Conservation (phyloP, 2,888 invertebrate genomes). For the Melanostoma scalare region DNA sequence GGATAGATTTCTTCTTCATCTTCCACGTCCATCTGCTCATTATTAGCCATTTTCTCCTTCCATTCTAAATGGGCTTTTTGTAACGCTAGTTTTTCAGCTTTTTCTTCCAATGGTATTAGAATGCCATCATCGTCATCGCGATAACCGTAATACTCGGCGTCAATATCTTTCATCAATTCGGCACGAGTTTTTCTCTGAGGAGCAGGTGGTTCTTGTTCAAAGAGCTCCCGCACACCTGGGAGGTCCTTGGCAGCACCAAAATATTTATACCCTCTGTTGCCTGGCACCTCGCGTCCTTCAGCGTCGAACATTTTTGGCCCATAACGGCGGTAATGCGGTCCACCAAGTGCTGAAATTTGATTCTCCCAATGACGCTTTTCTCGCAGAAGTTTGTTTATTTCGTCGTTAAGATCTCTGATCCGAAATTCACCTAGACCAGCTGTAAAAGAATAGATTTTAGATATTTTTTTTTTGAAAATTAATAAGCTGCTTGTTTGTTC, state of each 20-base stretch:
- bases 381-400: conserved; percentile 97
- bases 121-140: conserved; percentile 99
- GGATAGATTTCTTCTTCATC: conserved; percentile 84
- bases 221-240: conserved; percentile 98
- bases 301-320: conserved; percentile 97
- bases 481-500: neutral
- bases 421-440: conserved; percentile 99
- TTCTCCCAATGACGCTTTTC: conserved; percentile 99
- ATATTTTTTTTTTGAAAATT: too few species aligned
- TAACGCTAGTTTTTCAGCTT: conserved; percentile 88
- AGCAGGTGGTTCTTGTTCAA: conserved; percentile 96
- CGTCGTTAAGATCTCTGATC: conserved; percentile 98
- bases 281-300: conserved; percentile 97
- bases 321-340: conserved; percentile 95
- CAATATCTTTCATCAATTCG: conserved; percentile 98
- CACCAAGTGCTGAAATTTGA: conserved; percentile 96
- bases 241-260: conserved; percentile 99
- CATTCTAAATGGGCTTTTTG: conserved; percentile 87
- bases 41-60: conserved; percentile 85
- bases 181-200: conserved; percentile 95
- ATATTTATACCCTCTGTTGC: conserved; percentile 99
- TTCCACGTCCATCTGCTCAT: conserved; percentile 88
- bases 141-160: conserved; percentile 99
- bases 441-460: conserved; percentile 78
- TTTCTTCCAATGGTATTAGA: conserved; percentile 92